These are phyloP conservation scores for Pelodiscus sinensis DNA, from an alignment of 2,113 vertebrate species.

Conservation along the genomic window DNA sequence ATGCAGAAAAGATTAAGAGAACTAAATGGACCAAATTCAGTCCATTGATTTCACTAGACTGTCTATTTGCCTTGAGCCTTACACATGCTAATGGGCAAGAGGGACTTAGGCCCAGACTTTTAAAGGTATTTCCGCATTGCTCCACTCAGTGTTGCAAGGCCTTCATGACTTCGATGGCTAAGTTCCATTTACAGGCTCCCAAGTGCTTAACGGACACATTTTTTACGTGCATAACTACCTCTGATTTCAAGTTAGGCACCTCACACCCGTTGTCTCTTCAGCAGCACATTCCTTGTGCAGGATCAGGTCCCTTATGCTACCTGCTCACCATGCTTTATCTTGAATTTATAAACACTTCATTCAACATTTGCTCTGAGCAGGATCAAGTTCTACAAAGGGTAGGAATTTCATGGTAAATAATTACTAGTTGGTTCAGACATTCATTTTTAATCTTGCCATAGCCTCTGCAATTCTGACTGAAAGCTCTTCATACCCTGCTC, in stretches of 20 bases:
- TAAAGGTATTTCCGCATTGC: background rate
- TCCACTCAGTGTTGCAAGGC: background rate
- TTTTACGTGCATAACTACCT: background rate
- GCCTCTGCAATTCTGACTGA: background rate
- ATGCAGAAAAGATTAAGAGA: slow-evolving; percentile 32
- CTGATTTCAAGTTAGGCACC: background rate
- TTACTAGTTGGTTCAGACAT: background rate
- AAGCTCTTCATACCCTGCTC: background rate
- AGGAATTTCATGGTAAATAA: slow-evolving; percentile 7
- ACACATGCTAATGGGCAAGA: background rate
- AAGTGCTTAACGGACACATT: background rate
- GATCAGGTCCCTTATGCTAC: background rate
- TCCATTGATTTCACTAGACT: background rate
- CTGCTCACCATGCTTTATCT: background rate
- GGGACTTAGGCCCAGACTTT: background rate
- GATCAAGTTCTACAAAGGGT: background rate
- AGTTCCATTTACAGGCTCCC: background rate
- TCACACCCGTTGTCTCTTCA: background rate
- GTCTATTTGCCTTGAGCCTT: background rate
- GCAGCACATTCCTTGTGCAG: rapidly evolving
- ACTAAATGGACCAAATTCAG: slow-evolving; percentile 5
- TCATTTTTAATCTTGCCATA: background rate
- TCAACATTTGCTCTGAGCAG: background rate
- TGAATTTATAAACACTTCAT: background rate
- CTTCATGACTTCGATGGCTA: background rate